These are phyloP conservation scores for Iguana delicatissima DNA, from an alignment of 2,797 vertebrate species.

Conservation along the genomic window DNA sequence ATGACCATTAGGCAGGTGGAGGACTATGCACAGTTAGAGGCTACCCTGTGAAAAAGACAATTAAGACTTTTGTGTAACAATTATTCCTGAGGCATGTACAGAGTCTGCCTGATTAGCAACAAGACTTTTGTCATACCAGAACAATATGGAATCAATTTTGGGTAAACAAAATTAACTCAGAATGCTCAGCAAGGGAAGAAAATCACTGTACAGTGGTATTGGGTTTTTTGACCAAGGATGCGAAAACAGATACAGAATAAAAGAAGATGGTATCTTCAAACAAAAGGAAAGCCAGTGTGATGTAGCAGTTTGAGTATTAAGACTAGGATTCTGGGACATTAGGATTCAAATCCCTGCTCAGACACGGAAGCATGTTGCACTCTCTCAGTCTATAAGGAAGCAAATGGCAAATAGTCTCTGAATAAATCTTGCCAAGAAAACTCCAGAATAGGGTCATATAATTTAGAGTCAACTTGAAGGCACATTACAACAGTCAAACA, in stretches of 20 bases:
- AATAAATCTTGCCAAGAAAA: too few relatives aligned
- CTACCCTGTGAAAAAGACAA: not conserved
- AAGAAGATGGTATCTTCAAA: conserved; percentile 1
- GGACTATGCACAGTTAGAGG: too few relatives aligned
- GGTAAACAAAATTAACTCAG: not conserved
- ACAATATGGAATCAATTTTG: not conserved
- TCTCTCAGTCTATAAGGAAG: too few relatives aligned
- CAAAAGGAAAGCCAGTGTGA: not conserved
- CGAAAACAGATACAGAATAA: not conserved
- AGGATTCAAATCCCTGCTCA: too few relatives aligned
- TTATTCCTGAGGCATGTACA: not conserved
- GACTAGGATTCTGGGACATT: too few relatives aligned
- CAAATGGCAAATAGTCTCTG: too few relatives aligned
- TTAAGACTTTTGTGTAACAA: not conserved
- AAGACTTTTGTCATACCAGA: not conserved
- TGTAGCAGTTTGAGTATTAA: too few relatives aligned
- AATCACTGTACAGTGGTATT: not conserved
- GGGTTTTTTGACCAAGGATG: not conserved
- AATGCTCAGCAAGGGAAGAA: not conserved
- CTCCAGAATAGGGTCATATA: too few relatives aligned
- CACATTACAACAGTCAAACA: not conserved
- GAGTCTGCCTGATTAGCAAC: not conserved
- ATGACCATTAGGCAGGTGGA: not conserved
- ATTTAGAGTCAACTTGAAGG: too few relatives aligned
- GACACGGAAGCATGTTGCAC: too few relatives aligned